A percentile compares a stretch with the other conserved stretches of the same genome.
These are phyloP conservation scores for Pyrochroa serraticornis DNA, from an alignment of 2,888 invertebrate species.

Conservation along the genomic window DNA sequence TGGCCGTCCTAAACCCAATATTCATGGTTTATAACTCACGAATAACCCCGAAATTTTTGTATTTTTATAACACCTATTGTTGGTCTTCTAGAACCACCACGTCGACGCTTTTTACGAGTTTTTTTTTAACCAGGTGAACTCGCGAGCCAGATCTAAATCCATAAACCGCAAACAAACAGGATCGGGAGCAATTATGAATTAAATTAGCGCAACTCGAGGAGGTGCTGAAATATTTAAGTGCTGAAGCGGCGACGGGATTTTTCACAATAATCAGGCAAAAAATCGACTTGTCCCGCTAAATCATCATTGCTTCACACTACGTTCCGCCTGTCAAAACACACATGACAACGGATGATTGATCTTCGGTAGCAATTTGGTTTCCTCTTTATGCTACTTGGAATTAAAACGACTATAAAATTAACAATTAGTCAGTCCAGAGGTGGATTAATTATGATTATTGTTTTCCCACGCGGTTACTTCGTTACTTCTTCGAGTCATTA, in stretches of 20 bases:
- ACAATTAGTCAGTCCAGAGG: too few relatives aligned
- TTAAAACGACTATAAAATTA: too few relatives aligned
- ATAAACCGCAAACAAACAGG: constrained; percentile 5
- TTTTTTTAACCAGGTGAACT: constrained; percentile 11
- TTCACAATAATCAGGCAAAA: too few relatives aligned
- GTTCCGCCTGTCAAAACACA: constrained; percentile 14
- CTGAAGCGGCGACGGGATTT: too few relatives aligned
- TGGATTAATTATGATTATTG: too few relatives aligned
- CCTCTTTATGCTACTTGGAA: constrained; percentile 2
- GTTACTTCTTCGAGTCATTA: too few relatives aligned
- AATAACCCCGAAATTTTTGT: constrained; percentile 37
- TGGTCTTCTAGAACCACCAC: constrained; percentile 25
- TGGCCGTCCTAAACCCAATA: constrained; percentile 42
- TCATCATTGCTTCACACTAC: constrained; percentile 10
- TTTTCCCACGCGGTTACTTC: too few relatives aligned
- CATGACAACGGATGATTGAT: constrained; percentile 16
- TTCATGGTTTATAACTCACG: constrained; percentile 44
- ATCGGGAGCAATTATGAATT: background rate
- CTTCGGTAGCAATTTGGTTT: background rate
- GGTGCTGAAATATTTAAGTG: too few relatives aligned
- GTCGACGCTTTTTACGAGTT: constrained; percentile 1
- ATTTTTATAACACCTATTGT: constrained; percentile 39
- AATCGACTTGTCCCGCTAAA: too few relatives aligned
- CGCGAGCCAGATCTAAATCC: too few relatives aligned
- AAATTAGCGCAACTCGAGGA: constrained; percentile 1